Base-by-base conservation (phyloP, 2,113 vertebrate genomes). In the Orthonyx spaldingii region DNA sequence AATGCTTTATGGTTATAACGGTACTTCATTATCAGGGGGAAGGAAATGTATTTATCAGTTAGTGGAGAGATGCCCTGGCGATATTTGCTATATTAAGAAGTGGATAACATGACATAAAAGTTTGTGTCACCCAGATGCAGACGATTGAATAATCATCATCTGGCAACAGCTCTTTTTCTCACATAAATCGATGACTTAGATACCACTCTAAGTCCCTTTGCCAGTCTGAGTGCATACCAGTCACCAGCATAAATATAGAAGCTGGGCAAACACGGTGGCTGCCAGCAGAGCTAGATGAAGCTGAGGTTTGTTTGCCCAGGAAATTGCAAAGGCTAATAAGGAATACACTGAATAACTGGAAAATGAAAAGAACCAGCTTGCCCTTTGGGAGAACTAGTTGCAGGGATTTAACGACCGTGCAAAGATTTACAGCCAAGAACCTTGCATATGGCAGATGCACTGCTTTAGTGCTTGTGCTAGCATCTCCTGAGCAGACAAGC, bases 101-200 rank as follows among this genome's bases (percentile, higher is more conserved):
- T 0, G 0, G 52, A 41, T 55, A 74, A 85, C 1, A 3, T 27
- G 32, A 46, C 16, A 39, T 85, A 53, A 28, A 90, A 69, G 39
- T 84, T 85, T 76, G 50, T 28, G 1, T 64, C 24, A 0, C 47
- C 26, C 82, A 68, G 46, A 70, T 83, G 49, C 23, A 86, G 82
- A 59, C 83, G 47, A 70, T 18, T 86, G 82, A 91, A 76, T 69
- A 64, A 88, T 83, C 66, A 47, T 72, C 49, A 60, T 80, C 64
- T 94, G 83, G 87, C 85, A 94, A 63, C 71, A 49, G 41, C 37
- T 84, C 50, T 93, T 90, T 93, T 90, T 96, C 90, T 93, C 93
- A 87, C 84, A 75, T 46, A 88, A 92, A 95, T n/a, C 3, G 71
- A 84, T 94, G 71, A 81, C 59, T 88, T 83, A 74, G 88, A 78